A percentile compares a stretch with the other conserved stretches of the same genome.
phyloP scores from a whole-genome alignment of 2,113 vertebrate genomes.

The Rostratula benghalensis region DNA sequence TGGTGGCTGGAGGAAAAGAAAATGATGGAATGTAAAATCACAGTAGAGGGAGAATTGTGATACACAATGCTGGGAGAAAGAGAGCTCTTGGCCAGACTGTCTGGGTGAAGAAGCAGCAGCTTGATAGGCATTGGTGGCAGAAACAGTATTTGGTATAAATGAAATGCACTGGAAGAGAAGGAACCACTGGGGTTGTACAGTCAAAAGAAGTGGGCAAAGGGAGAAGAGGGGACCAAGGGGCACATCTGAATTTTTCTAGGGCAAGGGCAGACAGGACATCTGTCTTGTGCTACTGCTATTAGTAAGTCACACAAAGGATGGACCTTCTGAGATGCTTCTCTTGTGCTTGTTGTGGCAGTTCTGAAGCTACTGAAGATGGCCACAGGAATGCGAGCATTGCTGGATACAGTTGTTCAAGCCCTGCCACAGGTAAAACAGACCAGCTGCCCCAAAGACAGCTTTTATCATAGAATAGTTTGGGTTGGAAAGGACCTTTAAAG shows the following conservation, averaged over 20 bases:
- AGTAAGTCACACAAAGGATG: background rate
- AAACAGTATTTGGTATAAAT: background rate
- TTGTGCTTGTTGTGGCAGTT: slow-evolving; percentile 73
- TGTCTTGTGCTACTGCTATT: background rate
- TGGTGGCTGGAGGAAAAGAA: background rate
- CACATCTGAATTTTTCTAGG: background rate
- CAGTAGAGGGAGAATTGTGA: background rate
- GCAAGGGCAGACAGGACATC: background rate
- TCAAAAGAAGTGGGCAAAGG: background rate
- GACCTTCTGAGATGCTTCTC: background rate
- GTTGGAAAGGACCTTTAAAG: background rate
- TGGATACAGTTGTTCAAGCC: slow-evolving; percentile 89
- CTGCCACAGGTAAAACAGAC: slow-evolving; percentile 83
- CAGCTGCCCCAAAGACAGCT: background rate
- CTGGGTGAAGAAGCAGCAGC: background rate
- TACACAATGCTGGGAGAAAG: background rate
- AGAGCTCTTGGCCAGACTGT: background rate
- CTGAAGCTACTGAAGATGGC: slow-evolving; percentile 91
- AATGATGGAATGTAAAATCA: background rate
- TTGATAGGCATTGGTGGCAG: background rate
- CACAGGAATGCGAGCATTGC: slow-evolving; percentile 86
- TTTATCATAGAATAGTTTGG: background rate
- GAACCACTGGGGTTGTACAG: background rate
- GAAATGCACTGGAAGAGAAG: background rate
- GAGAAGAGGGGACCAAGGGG: background rate